phyloP scores from a whole-genome alignment of 2,113 vertebrate species.

The Tragelaphus scriptus region DNA sequence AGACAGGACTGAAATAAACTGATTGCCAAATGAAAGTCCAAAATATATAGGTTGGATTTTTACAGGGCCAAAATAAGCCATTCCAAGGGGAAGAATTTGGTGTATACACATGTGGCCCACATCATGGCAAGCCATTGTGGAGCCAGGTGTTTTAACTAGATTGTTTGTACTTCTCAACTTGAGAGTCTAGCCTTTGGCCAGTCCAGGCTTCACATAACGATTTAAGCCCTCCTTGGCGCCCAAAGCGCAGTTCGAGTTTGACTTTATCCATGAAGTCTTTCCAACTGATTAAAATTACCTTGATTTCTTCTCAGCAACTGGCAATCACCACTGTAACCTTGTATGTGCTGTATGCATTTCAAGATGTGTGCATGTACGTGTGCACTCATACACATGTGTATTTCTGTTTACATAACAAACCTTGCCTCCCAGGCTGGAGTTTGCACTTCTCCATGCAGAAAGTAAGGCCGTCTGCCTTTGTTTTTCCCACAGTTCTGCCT shows the following conservation, averaged over 20 bases:
- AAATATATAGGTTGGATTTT: neutral
- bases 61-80: neutral
- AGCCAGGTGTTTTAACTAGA: neutral
- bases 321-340: neutral
- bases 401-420: neutral
- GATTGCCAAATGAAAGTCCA: neutral
- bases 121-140: neutral
- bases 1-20: neutral
- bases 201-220: neutral
- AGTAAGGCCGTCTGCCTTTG: neutral
- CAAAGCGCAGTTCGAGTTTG: neutral
- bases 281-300: neutral
- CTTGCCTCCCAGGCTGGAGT: neutral
- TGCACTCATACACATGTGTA: rapidly evolving
- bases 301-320: neutral
- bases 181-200: neutral
- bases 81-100: neutral
- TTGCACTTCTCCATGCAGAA: neutral
- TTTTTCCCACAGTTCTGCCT: neutral
- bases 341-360: neutral
- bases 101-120: neutral
- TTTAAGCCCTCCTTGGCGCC: neutral
- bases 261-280: neutral
- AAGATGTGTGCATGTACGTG: neutral
- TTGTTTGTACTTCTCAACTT: neutral